Evolutionary conservation across 2,797 vertebrate genomes (phyloP).

Genomic region (Agapornis canus): DNA sequence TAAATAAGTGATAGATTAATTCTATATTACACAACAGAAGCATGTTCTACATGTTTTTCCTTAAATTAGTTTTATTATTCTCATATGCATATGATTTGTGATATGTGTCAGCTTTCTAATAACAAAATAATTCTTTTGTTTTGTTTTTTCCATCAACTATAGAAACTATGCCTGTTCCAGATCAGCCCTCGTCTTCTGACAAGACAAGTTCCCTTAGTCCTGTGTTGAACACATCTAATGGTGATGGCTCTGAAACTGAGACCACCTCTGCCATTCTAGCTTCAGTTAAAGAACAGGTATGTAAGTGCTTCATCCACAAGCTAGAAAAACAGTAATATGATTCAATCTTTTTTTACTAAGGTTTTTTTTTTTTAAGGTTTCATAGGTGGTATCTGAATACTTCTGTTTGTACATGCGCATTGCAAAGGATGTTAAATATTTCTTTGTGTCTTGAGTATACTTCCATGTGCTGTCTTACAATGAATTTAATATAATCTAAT

Average conservation of each 20-base stretch:
- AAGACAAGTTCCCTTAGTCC: conserved; percentile 92
- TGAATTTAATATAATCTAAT: background rate
- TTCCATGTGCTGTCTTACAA: background rate
- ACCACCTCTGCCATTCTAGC: conserved; percentile 96
- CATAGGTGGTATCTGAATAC: background rate
- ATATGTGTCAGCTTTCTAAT: background rate
- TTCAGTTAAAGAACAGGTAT: conserved; percentile 98
- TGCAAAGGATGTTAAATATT: background rate
- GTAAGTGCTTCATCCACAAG: background rate
- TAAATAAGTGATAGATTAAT: background rate
- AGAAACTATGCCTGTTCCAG: conserved; percentile 95
- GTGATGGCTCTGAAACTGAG: conserved; percentile 91
- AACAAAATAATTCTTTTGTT: background rate
- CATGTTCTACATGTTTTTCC: background rate
- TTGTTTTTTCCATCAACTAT: conserved; percentile 1
- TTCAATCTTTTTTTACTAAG: background rate
- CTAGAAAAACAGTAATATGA: background rate
- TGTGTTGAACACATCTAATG: conserved; percentile 90
- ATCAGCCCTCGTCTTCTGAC: conserved; percentile 91
- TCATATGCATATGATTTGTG: background rate
- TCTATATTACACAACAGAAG: background rate
- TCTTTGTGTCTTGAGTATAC: background rate
- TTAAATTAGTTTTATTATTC: background rate
- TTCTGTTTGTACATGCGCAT: background rate
- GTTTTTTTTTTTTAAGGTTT: background rate